These are phyloP conservation scores for Nemotelus nigrinus DNA, from an alignment of 2,888 invertebrate species.

Conservation along the genomic window DNA sequence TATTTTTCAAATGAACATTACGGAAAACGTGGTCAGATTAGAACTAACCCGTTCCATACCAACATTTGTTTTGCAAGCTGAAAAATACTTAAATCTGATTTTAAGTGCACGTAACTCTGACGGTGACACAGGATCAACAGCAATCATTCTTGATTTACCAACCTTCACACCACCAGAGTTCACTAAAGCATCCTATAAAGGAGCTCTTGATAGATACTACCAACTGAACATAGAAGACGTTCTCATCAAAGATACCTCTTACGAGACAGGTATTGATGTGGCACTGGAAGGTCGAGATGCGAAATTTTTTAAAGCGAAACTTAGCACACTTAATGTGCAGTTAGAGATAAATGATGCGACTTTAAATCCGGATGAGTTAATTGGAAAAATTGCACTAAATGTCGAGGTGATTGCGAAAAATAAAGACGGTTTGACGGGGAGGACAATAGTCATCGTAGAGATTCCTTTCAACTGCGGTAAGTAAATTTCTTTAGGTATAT, in stretches of 20 bases:
- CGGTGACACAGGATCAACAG: slow-evolving; percentile 7
- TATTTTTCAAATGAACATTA: neutral
- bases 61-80: neutral
- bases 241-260: slow-evolving; percentile 5
- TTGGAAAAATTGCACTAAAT: slow-evolving; percentile 10
- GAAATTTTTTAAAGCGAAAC: slow-evolving; percentile 17
- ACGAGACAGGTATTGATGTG: neutral
- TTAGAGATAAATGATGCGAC: slow-evolving; percentile 13
- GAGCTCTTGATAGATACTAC: slow-evolving; percentile 24
- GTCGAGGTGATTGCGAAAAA: slow-evolving; percentile 17
- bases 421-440: neutral
- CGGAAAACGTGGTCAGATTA: neutral
- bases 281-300: slow-evolving; percentile 12
- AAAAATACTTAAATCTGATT: slow-evolving; percentile 10
- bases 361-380: slow-evolving; percentile 20
- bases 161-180: slow-evolving; percentile 14
- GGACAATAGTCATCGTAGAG: slow-evolving; percentile 6
- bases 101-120: slow-evolving; percentile 7
- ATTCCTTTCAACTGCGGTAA: slow-evolving; percentile 25
- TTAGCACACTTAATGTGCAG: neutral
- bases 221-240: slow-evolving; percentile 20
- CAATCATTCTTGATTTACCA: slow-evolving; percentile 24
- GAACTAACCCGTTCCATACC: neutral
- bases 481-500: neutral
- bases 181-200: slow-evolving; percentile 24